Evolutionary conservation across 2,888 invertebrate genomes (phyloP), one percentile per base, ranked within the genome.

Genomic region (Oligia latruncula): DNA sequence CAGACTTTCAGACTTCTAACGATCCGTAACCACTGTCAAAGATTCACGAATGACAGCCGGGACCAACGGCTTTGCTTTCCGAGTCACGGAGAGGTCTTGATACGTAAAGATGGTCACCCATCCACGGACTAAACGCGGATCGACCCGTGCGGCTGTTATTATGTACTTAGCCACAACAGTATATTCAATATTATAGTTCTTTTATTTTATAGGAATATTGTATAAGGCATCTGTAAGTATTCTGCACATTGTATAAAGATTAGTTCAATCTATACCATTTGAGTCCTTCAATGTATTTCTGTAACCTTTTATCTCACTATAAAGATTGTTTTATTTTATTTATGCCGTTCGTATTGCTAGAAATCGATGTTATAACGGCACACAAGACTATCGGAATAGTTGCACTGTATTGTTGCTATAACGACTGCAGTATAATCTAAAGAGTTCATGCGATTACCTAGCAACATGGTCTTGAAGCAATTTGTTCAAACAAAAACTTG

Each of bases 381-480:
- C 40, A 23, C 62, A 66, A 75, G 67, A 77, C 55, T 83, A 75
- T 72, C 65, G 58, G 68, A 76, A 81, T 58, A 43, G 72, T 71
- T 68, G 82, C 79, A 77, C 75, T 71, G 85, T 78, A 84, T 84
- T 73, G 78, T 74, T 77, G 60, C 77, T 62, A 74, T 87, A 82
- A 73, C 82, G 55, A 71, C 66, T 70, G 70, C 73, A 60, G 73
- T 84, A 35, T 35, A 73, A 77, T 84, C 82, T 80, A 35, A 65
- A 78, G 70, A 77, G 74, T 79, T 78, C 80, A 79, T 67, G 67
- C 66, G 49, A 74, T 74, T 74, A 73, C 78, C 67, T 78, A 78
- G 70, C 78, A 81, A 77, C 77, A 82, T 76, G 58, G 71, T 67
- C 40, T 71, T 29, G 60, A 64, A 76, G 73, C 68, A 77, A 83